Evolutionary conservation across 2,888 invertebrate species (phyloP), one percentile per base, ranked within the genome.

Genomic region (Synergus itoensis): DNA sequence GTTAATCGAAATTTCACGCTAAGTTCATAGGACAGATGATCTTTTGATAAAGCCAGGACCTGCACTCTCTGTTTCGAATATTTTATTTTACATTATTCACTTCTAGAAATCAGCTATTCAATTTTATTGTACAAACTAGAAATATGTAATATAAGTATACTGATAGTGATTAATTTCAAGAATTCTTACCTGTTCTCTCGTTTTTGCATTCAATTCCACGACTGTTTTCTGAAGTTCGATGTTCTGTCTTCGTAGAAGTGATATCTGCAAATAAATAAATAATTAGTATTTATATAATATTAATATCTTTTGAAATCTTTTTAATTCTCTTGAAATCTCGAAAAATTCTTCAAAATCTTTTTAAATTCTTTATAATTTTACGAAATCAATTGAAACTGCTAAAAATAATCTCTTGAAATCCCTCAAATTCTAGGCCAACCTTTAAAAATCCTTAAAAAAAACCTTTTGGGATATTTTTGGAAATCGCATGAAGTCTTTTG

Each of bases 191-290:
- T 89, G 80, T 65, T 91, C 88, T 73, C 87, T 88, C 62, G 88
- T 82, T 77, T 87, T 90, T 65, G 87, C 84, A 78, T 90, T 90
- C 28, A 90, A 84, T 77, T 92, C 92, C 4, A 91, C 87, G 4
- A 91, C 90, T 1, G 88, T 85, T 80, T 88, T 91, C 79, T 91
- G 90, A 7, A 92, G 84, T 77, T 92, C 91, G 77, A 85, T 88
- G 77, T 91, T 92, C 77, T 92, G 92, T 43, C 89, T 87, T 28
- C 89, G 88, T 18, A 92, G 80, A n/a, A 90, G 83, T n/a, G 91
- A 89, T 77, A 92, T 91, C 92, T 92, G 84, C 21, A 82, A 83
- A 77, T 60, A 73, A 81, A 65, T 69, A 77, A 28, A n/a, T 45
- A 16, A 57, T 53, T 18, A 8, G 21, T 4, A 65, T 21, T 9